Base-by-base conservation (phyloP, 2,113 vertebrate genomes). In the Cephalopterus ornatus region DNA sequence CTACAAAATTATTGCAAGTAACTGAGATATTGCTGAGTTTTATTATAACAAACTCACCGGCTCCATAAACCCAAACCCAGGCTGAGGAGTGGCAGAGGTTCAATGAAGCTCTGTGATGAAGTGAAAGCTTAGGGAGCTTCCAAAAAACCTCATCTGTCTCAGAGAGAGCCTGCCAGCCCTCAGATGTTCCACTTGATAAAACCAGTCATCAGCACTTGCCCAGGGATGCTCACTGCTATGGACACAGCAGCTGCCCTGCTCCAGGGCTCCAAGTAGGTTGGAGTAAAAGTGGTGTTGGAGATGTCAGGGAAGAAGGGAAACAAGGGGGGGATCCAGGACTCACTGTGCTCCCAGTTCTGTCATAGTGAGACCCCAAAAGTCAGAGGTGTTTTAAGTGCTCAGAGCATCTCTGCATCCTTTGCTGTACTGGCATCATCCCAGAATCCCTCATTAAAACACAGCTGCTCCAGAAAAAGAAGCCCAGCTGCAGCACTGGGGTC, bases 171-270 rank as follows among this genome's bases (percentile, higher is more conserved):
- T 95, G 92, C 74, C 95, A 94, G 72, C 59, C 23, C 71, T 71
- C 42, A 41, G 95, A 94, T 68, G 52, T 91, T 86, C 93, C 88
- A 37, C 85, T 67, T 93, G 90, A 94, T 91, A 91, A 71, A 88
- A 77, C 37, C 32, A 61, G 22, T 77, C 95, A 74, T 15, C 86
- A 59, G 90, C 71, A 23, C 82, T 47, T n/a, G 50, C 75, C 88
- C 52, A 0, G 8, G 78, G 83, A 66, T 35, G n/a, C 12, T 76
- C 66, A 8, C 30, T 55, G 66, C 66, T 80, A 7, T 18, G 80
- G 63, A n/a, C 32, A 17, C 7, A 16, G 78, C 1, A 0, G 70
- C 67, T 52, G 89, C 65, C 55, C 22, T 5, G 23, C 9, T 32
- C 72, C 62, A 39, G n/a, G 37, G 30, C 53, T 27, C 23, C 42